These are phyloP conservation scores for Rotaria sp. DNA, from an alignment of 2,888 invertebrate species.

Conservation along the genomic window DNA sequence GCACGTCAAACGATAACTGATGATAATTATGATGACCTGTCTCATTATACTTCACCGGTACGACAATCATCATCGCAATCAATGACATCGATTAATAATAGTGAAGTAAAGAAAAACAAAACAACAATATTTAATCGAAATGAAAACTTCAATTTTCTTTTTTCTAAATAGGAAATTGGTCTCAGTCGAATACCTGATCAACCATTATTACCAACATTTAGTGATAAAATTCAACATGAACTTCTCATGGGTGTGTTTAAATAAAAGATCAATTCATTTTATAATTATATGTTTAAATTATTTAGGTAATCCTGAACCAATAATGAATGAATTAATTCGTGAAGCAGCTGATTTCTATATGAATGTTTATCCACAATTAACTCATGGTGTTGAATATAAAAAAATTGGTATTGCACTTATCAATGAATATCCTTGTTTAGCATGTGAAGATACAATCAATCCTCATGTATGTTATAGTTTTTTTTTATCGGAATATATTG, in stretches of 20 bases:
- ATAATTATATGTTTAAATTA: neutral
- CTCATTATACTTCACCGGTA: neutral
- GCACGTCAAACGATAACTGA: neutral
- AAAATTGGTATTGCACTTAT: constrained; percentile 13
- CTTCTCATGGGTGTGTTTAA: neutral
- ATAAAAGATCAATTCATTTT: neutral
- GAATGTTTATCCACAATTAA: constrained; percentile 19
- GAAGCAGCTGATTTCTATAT: constrained; percentile 27
- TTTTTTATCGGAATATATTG: too few relatives aligned
- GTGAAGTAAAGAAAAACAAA: neutral
- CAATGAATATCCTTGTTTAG: constrained; percentile 22
- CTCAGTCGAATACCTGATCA: constrained; percentile 9
- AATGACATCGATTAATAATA: neutral
- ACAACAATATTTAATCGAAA: neutral
- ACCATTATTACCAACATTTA: constrained; percentile 11
- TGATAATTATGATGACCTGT: neutral
- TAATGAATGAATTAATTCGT: constrained; percentile 2
- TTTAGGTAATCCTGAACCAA: neutral
- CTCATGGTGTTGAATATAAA: constrained; percentile 20
- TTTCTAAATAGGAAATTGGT: neutral
- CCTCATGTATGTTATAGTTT: constrained; percentile 7
- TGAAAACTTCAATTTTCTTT: neutral
- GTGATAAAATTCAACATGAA: constrained; percentile 26
- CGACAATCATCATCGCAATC: neutral
- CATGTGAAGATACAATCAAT: constrained; percentile 23